Conservation (phyloP, 2,113 vertebrate species). For the Equus quagga region DNA sequence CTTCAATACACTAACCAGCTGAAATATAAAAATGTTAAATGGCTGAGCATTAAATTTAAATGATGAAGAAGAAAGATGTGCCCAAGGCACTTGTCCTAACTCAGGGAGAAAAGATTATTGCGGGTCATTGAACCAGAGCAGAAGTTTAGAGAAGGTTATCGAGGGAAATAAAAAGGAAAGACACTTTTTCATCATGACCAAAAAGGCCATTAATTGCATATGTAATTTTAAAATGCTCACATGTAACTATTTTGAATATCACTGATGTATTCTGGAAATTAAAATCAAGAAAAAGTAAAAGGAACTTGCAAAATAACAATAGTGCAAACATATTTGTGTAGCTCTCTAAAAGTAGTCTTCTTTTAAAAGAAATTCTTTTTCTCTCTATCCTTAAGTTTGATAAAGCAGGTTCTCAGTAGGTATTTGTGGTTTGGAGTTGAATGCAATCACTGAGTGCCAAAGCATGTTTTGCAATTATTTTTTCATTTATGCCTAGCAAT, state of each 20-base stretch:
- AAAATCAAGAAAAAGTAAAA: slow-evolving; percentile 57
- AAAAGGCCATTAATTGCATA: slow-evolving; percentile 54
- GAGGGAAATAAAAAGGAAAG: slow-evolving; percentile 63
- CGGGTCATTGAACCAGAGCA: slow-evolving; percentile 66
- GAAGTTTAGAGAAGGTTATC: slow-evolving; percentile 67
- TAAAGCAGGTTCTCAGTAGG: background rate
- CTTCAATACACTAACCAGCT: slow-evolving; percentile 79
- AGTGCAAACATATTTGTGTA: background rate
- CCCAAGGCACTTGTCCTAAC: slow-evolving; percentile 74
- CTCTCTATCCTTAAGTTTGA: background rate
- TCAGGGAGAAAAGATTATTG: slow-evolving; percentile 69
- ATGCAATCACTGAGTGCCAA: background rate
- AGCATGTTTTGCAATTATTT: background rate
- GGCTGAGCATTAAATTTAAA: slow-evolving; percentile 85
- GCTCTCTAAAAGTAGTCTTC: slow-evolving; percentile 9
- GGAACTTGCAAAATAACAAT: background rate
- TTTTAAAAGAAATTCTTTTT: background rate
- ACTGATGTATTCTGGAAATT: slow-evolving; percentile 46
- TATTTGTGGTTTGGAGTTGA: background rate
- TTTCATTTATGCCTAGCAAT: background rate
- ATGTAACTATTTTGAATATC: slow-evolving; percentile 58
- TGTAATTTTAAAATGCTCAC: slow-evolving; percentile 50
- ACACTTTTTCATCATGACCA: slow-evolving; percentile 61
- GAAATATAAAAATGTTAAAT: slow-evolving; percentile 84
- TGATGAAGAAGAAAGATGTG: slow-evolving; percentile 81